Conservation (phyloP, 2,888 invertebrate species). For the Colostygia pectinataria region DNA sequence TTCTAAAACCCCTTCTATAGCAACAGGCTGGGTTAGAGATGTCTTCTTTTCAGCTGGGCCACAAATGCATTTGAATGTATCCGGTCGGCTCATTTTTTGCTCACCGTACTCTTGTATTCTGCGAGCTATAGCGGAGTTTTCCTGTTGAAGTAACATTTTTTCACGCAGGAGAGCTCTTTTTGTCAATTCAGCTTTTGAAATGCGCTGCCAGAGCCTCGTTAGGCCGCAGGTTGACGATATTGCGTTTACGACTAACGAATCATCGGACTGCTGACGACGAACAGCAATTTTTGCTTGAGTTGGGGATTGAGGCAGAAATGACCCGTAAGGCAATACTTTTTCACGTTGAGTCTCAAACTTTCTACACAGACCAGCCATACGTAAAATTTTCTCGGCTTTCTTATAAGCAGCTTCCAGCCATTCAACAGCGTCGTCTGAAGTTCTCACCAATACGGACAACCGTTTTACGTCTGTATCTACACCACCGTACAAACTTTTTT, state of each 20-base stretch:
- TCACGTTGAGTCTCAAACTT: constrained; percentile 82
- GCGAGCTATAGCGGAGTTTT: constrained; percentile 55
- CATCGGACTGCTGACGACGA: constrained; percentile 54
- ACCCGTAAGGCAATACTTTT: constrained; percentile 70
- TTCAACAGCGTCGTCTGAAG: constrained; percentile 64
- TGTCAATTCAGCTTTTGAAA: constrained; percentile 67
- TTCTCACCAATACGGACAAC: constrained; percentile 57
- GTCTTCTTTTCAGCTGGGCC: constrained; percentile 32
- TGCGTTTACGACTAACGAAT: constrained; percentile 60
- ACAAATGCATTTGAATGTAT: constrained; percentile 52
- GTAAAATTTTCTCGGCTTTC: constrained; percentile 79
- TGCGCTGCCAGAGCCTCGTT: constrained; percentile 68
- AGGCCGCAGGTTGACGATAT: constrained; percentile 61
- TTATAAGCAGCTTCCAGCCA: constrained; percentile 63
- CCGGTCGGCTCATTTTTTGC: constrained; percentile 42
- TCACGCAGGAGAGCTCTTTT: constrained; percentile 65
- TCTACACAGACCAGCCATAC: constrained; percentile 77
- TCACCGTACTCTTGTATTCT: constrained; percentile 48
- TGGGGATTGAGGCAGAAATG: constrained; percentile 50
- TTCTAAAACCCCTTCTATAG: constrained; percentile 60
- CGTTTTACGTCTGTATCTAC: constrained; percentile 55
- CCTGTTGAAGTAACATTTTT: constrained; percentile 60
- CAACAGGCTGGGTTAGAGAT: constrained; percentile 42
- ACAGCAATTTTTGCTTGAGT: constrained; percentile 45
- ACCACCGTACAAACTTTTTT: constrained; percentile 54